These are phyloP conservation scores for Mionectes macconnelli DNA, from an alignment of 2,113 vertebrate genomes.

Conservation along the genomic window DNA sequence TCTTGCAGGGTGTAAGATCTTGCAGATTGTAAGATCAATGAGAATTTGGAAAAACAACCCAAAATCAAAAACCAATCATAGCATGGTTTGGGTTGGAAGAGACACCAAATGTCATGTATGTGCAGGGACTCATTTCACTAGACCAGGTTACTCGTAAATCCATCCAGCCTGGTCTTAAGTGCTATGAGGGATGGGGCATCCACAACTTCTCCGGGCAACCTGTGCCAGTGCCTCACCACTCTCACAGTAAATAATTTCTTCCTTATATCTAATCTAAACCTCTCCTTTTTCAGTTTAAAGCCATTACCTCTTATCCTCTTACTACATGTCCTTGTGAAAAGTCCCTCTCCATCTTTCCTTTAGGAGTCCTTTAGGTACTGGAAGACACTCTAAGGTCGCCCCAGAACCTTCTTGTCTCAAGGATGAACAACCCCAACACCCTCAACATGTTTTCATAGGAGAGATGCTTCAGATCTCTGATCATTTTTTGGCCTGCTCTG, in stretches of 20 bases:
- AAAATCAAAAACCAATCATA: neutral
- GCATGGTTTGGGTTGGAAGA: neutral
- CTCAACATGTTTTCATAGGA: neutral
- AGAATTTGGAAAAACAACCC: neutral
- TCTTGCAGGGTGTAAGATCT: neutral
- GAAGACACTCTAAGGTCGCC: neutral
- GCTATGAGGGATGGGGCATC: neutral
- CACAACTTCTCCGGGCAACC: neutral
- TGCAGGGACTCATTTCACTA: neutral
- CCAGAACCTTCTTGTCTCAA: neutral
- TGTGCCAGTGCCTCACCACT: neutral
- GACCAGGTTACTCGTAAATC: fast-evolving
- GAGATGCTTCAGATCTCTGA: neutral
- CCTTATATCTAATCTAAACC: neutral
- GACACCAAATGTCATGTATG: neutral
- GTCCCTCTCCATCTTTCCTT: neutral
- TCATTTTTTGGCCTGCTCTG: neutral
- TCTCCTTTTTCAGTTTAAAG: neutral
- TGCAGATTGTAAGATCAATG: neutral
- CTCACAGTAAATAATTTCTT: neutral
- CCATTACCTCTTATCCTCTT: neutral
- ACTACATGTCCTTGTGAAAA: neutral
- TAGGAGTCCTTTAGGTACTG: neutral
- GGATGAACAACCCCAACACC: neutral
- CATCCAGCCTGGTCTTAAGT: too few species aligned